Evolutionary conservation across 2,888 invertebrate genomes (phyloP).

Genomic region (Hypsopygia costalis): DNA sequence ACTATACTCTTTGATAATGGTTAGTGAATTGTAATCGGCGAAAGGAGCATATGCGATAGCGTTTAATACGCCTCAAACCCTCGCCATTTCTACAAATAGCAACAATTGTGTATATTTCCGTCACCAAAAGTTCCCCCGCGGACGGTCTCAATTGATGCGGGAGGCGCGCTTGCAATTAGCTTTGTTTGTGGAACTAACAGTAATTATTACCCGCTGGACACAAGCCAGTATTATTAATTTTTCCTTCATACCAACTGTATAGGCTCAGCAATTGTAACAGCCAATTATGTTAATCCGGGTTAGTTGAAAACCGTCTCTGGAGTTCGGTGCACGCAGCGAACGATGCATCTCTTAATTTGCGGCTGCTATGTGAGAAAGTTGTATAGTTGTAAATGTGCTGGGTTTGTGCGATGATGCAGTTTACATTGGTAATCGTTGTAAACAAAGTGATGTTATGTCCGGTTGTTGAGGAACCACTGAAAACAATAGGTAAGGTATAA

Average conservation of each 20-base stretch:
- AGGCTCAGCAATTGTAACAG: conserved; percentile 56
- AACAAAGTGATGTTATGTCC: conserved; percentile 72
- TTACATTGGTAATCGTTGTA: conserved; percentile 72
- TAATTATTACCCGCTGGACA: conserved; percentile 56
- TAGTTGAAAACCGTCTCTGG: conserved; percentile 66
- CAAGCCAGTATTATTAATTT: conserved; percentile 58
- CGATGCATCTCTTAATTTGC: conserved; percentile 62
- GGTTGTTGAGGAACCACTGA: conserved; percentile 56
- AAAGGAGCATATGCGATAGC: no score
- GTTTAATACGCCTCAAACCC: conserved; percentile 13
- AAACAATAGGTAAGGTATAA: conserved; percentile 67
- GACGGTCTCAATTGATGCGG: conserved; percentile 73
- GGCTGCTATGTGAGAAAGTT: conserved; percentile 49
- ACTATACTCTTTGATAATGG: no score
- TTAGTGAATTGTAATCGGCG: no score
- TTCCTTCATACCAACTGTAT: conserved; percentile 52
- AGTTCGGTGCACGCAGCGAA: conserved; percentile 55
- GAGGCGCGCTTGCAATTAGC: conserved; percentile 74
- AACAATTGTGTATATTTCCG: conserved; percentile 67
- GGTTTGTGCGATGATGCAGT: conserved; percentile 67
- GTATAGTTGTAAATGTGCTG: conserved; percentile 41
- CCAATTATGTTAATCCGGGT: conserved; percentile 70
- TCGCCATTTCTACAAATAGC: conserved; percentile 69
- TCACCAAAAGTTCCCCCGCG: conserved; percentile 68
- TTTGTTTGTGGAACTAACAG: conserved; percentile 61